phyloP scores from a whole-genome alignment of 2,888 invertebrate genomes.

The Blastobasis adustella region DNA sequence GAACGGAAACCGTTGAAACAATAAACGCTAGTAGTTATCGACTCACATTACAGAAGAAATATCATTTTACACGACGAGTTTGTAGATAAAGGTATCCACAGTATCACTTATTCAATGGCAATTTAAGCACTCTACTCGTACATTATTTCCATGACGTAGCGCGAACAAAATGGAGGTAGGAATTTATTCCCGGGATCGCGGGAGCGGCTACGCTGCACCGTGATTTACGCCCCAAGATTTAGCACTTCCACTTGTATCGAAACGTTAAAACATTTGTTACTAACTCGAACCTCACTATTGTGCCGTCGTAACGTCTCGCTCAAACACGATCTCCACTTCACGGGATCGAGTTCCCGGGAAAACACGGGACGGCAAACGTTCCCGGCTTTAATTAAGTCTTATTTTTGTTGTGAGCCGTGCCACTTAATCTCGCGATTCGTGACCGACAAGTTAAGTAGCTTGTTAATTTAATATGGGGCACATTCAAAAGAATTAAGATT shows the following conservation, averaged over 20 bases:
- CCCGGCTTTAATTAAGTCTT: conserved; percentile 47
- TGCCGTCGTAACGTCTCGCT: conserved; percentile 22
- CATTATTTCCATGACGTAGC: conserved; percentile 27
- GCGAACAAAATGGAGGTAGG: conserved; percentile 35
- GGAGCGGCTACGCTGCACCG: conserved; percentile 32
- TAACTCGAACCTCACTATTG: conserved; percentile 38
- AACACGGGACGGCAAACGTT: conserved; percentile 23
- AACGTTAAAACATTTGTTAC: conserved; percentile 57
- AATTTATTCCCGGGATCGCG: conserved; percentile 47
- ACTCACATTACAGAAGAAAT: too few species aligned
- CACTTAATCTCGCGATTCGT: conserved; percentile 37
- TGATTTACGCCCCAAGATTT: conserved; percentile 56
- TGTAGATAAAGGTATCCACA: neutral
- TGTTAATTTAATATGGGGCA: conserved; percentile 7
- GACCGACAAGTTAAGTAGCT: conserved; percentile 39
- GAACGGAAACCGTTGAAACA: too few species aligned
- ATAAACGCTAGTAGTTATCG: too few species aligned
- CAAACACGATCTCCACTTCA: conserved; percentile 26
- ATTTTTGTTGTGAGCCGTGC: conserved; percentile 35
- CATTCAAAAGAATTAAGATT: conserved; percentile 1
- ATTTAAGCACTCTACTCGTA: neutral
- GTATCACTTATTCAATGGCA: neutral
- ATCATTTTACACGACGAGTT: too few species aligned
- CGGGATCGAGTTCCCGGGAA: conserved; percentile 3
- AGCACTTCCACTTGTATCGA: conserved; percentile 58